Evolutionary conservation across 64 coral and sea anemone genomes (phyloP).

Genomic region (Stichodactyla helianthus): DNA sequence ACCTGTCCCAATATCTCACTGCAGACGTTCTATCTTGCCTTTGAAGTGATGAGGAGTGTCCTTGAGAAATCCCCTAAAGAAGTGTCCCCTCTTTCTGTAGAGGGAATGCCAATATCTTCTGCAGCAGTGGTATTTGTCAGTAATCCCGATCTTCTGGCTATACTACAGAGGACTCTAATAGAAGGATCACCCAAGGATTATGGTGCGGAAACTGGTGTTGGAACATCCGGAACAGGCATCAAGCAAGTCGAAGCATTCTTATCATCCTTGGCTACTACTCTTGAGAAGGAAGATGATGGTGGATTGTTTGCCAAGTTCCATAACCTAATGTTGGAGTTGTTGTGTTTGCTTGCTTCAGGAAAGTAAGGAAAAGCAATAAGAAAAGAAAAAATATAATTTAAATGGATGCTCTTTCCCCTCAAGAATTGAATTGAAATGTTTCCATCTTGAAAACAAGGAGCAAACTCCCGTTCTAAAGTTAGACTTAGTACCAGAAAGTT

Average conservation of each 20-base stretch:
- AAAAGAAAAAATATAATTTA: too few relatives aligned
- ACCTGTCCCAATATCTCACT: not conserved
- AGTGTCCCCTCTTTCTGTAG: not conserved
- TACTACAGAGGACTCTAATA: slow-evolving; percentile 25
- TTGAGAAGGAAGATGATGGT: slow-evolving; percentile 21
- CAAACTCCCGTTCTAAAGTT: too few relatives aligned
- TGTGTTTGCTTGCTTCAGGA: slow-evolving; percentile 4
- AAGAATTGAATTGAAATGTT: too few relatives aligned
- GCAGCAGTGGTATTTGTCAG: slow-evolving; percentile 18
- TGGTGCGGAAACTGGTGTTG: slow-evolving; percentile 10
- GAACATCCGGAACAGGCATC: slow-evolving; percentile 27
- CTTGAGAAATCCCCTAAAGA: slow-evolving; percentile 11
- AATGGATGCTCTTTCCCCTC: too few relatives aligned
- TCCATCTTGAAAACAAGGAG: too few relatives aligned
- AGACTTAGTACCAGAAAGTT: too few relatives aligned
- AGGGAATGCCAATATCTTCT: not conserved
- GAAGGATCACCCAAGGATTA: slow-evolving; percentile 30
- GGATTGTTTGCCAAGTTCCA: slow-evolving; percentile 18
- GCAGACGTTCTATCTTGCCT: slow-evolving; percentile 36
- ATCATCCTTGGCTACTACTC: slow-evolving; percentile 16
- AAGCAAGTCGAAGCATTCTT: slow-evolving; percentile 54
- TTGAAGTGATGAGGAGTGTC: slow-evolving; percentile 41
- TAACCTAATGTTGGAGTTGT: slow-evolving; percentile 30
- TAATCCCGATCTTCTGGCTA: slow-evolving; percentile 36
- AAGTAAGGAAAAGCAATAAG: slow-evolving; percentile 3